Evolutionary conservation across 2,113 vertebrate genomes (phyloP), one percentile per base, ranked within the genome.

Genomic region (Ranitomeya variabilis): DNA sequence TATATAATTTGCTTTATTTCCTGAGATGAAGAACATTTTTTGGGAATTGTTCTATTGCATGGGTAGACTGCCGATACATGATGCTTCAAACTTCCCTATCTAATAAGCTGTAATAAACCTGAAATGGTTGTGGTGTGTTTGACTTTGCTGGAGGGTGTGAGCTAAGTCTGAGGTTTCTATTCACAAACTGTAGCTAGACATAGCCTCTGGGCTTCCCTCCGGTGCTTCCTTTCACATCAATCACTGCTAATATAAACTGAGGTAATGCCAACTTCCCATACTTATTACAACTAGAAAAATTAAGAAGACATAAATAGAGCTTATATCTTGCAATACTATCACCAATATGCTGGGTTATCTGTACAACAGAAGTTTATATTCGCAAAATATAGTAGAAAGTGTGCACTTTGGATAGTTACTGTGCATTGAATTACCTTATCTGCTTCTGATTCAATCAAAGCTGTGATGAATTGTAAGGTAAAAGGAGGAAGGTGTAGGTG

Each of bases 81-180:
- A 71, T 1, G 69, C 69, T 37, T 76, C 37, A 10, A 51, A 1
- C 9, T 7, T 51, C 6, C 6, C 76, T 78, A 54, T 16, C 76
- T 78, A 54, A 54, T 78, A 45, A 78, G 54, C 51, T 78, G 76
- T 78, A 45, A 52, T 78, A 54, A 78, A 78, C 51, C 18, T 78
- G 51, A 78, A 52, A 52, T 78, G 76, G 11, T 54, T 54, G 76
- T 21, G 76, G 51, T 19, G 45, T 52, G 76, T 52, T 54, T 78
- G 76, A 78, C 76, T 78, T 78, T 78, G 76, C 76, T 78, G 76
- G 10, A 54, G 76, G 76, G 51, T 78, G 51, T 54, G 76, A 78
- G 76, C 52, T 21, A 54, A 78, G 76, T 18, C 76, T n/a, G 76
- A 54, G 76, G 76, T 78, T 78, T 78, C 45, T 11, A 21, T 54